A percentile compares a stretch with the other conserved stretches of the same genome.
Evolutionary conservation across 1,140 invertebrate species (phyloP).

Genomic region (Achroia grisella): DNA sequence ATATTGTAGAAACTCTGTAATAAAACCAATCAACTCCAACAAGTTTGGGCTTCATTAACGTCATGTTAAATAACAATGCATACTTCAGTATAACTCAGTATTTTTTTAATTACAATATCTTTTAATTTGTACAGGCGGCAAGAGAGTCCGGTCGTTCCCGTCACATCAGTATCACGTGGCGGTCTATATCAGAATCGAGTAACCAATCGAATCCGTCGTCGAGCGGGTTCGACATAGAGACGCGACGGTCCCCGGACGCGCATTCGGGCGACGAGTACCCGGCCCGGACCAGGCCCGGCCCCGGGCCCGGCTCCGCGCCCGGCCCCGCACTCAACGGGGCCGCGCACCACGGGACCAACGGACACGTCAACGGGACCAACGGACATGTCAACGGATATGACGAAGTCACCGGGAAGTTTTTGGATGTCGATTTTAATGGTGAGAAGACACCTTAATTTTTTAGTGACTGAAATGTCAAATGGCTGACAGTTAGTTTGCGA

Average conservation of each 20-base stretch:
- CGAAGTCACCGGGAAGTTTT: constrained; percentile 36
- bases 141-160: constrained; percentile 37
- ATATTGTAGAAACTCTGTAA: too few species aligned
- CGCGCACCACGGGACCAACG: constrained; percentile 5
- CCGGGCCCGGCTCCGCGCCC: too few species aligned
- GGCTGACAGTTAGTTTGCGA: too few species aligned
- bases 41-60: too few species aligned
- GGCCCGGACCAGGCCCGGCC: constrained; percentile 1
- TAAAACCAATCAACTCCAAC: too few species aligned
- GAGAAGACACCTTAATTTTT: constrained; percentile 14
- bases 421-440: constrained; percentile 54
- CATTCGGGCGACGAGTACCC: constrained; percentile 33
- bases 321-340: constrained; percentile 30
- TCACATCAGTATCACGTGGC: constrained; percentile 62
- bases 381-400: constrained; percentile 21
- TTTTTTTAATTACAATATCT: too few species aligned
- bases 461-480: neutral
- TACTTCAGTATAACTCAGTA: too few species aligned
- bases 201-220: constrained; percentile 69
- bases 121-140: constrained; percentile 24
- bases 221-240: constrained; percentile 52
- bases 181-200: constrained; percentile 63
- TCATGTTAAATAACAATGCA: too few species aligned
- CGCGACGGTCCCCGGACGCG: neutral
- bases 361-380: constrained; percentile 3